phyloP scores from a whole-genome alignment of 2,113 vertebrate species.

The Antechinus flavipes region DNA sequence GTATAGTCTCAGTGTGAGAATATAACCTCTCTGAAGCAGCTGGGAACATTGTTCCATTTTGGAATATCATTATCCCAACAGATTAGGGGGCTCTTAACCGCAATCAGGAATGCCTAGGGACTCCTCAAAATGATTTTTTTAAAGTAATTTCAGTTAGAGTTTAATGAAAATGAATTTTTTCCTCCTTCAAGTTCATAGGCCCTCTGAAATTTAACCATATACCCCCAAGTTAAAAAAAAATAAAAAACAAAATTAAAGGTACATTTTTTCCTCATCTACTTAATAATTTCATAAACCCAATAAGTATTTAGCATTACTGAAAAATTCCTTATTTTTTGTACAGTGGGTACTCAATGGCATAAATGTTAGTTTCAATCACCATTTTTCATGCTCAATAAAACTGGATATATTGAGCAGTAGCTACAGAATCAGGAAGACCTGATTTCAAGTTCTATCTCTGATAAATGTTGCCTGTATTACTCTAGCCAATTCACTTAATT shows the following conservation, averaged over 20 bases:
- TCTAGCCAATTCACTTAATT: background rate
- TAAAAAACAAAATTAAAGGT: background rate
- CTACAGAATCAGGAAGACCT: background rate
- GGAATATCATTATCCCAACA: background rate
- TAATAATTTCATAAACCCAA: background rate
- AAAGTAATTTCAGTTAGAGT: background rate
- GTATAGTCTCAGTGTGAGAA: background rate
- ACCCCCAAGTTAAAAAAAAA: background rate
- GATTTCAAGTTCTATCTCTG: background rate
- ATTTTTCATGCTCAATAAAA: background rate
- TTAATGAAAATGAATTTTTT: background rate
- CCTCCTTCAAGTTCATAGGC: background rate
- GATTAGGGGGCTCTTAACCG: background rate
- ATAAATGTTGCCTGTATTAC: background rate
- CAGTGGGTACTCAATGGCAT: background rate
- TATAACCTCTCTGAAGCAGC: background rate
- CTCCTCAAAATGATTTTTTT: background rate
- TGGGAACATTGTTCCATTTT: background rate
- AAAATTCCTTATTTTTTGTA: background rate
- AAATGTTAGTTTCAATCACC: background rate
- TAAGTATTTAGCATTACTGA: background rate
- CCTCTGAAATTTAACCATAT: background rate
- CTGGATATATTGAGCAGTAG: background rate
- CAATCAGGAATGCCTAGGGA: background rate
- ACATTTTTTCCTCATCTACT: background rate